Conservation (phyloP, 1,140 invertebrate genomes). For the Scaptodrosophila lebanonensis region DNA sequence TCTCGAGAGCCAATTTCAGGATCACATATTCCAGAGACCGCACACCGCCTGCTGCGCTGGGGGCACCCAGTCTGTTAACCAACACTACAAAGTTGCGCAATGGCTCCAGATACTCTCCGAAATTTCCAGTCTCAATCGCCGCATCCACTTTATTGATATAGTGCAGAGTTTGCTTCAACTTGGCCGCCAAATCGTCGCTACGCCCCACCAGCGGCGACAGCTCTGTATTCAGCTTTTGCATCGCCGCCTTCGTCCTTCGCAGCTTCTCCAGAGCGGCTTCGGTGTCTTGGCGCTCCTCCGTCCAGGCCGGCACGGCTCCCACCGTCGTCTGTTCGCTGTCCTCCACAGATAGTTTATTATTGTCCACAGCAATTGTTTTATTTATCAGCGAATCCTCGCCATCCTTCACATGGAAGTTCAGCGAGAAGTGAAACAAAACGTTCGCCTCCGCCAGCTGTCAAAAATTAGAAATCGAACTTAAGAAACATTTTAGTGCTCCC, state of each 20-base stretch:
- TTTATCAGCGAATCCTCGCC: conserved; percentile 28
- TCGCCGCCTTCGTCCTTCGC: conserved; percentile 10
- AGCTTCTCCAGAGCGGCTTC: conserved; percentile 23
- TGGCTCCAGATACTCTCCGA: conserved; percentile 35
- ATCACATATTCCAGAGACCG: conserved; percentile 52
- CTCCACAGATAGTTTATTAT: conserved; percentile 38
- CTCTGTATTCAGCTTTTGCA: conserved; percentile 48
- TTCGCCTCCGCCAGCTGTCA: too few species aligned
- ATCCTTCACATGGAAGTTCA: conserved; percentile 49
- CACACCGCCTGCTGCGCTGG: conserved; percentile 22
- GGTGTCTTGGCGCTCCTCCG: conserved; percentile 25
- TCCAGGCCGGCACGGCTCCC: conserved; percentile 7
- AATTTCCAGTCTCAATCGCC: conserved; percentile 21
- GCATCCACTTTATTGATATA: conserved; percentile 54
- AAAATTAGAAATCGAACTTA: too few species aligned
- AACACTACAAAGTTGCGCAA: conserved; percentile 43
- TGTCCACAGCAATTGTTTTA: conserved; percentile 40
- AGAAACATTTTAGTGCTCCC: too few species aligned
- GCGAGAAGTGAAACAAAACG: conserved; percentile 40
- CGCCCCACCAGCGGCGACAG: conserved; percentile 47
- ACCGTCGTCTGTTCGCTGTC: conserved; percentile 19
- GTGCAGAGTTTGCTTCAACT: conserved; percentile 47
- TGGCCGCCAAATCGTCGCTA: conserved; percentile 46
- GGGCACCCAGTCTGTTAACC: conserved; percentile 33
- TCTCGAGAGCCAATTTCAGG: conserved; percentile 55